Evolutionary conservation across 1,140 invertebrate species (phyloP).

Genomic region (Thalassaphorura encarpata): DNA sequence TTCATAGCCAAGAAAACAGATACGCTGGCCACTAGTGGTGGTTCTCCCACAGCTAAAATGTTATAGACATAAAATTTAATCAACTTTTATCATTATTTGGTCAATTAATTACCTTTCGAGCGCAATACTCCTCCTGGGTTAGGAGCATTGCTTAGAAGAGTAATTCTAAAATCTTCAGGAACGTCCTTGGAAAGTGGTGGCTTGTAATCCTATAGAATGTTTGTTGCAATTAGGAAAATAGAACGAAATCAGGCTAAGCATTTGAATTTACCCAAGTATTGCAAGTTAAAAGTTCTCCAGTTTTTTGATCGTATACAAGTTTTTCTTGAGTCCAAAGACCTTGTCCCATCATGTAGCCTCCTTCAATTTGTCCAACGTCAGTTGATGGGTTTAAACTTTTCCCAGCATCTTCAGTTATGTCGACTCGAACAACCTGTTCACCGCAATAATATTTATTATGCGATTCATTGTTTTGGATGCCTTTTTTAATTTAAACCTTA

Average conservation of each 20-base stretch:
- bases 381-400: constrained; percentile 34
- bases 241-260: neutral
- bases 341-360: constrained; percentile 16
- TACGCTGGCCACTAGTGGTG: constrained; percentile 32
- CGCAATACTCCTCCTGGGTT: constrained; percentile 38
- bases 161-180: constrained; percentile 42
- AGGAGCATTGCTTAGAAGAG: constrained; percentile 39
- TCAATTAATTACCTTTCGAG: constrained; percentile 29
- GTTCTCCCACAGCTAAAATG: neutral
- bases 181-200: constrained; percentile 40
- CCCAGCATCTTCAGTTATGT: constrained; percentile 42
- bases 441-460: neutral
- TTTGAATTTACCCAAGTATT: constrained; percentile 22
- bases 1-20: constrained; percentile 57
- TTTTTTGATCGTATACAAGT: constrained; percentile 20
- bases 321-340: constrained; percentile 58
- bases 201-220: constrained; percentile 38
- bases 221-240: neutral
- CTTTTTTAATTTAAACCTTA: constrained; percentile 26
- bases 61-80: neutral
- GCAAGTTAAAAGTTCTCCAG: constrained; percentile 19
- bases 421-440: constrained; percentile 36
- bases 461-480: neutral
- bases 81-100: neutral
- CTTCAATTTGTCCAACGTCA: constrained; percentile 39